Percentiles rank a stretch among this genome's conserved stretches.
Evolutionary conservation across 2,888 invertebrate genomes (phyloP).

Genomic region (Drosophila melanosoma): DNA sequence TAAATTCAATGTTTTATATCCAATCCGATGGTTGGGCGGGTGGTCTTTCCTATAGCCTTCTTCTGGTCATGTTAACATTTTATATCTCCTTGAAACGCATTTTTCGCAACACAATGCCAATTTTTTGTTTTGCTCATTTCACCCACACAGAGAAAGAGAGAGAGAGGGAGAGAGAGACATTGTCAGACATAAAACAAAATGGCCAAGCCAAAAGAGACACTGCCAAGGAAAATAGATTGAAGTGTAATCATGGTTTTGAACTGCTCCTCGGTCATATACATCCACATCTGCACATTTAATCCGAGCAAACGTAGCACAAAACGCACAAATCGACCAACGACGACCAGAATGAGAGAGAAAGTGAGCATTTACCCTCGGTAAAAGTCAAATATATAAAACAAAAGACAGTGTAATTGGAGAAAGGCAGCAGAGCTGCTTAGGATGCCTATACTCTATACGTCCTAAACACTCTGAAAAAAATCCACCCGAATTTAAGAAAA

Average conservation of each 20-base stretch:
- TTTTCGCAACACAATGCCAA: slow-evolving; percentile 69
- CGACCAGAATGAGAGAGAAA: slow-evolving; percentile 58
- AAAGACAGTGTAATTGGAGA: slow-evolving; percentile 78
- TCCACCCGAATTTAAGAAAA: not conserved
- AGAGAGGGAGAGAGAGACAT: slow-evolving; percentile 5
- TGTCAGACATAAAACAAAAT: slow-evolving; percentile 75
- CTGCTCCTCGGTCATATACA: slow-evolving; percentile 67
- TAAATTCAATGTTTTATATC: slow-evolving; percentile 81
- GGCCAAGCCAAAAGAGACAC: slow-evolving; percentile 57
- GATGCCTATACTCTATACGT: not conserved
- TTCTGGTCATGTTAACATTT: slow-evolving; percentile 77
- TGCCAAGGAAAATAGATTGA: slow-evolving; percentile 74
- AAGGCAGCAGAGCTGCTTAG: slow-evolving; percentile 3
- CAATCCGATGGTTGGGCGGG: slow-evolving; percentile 57
- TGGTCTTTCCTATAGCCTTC: slow-evolving; percentile 34
- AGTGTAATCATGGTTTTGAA: slow-evolving; percentile 81
- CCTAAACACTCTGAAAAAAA: not conserved
- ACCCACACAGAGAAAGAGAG: slow-evolving; percentile 18
- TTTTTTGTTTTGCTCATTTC: slow-evolving; percentile 46
- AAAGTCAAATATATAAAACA: slow-evolving; percentile 64
- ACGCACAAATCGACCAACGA: slow-evolving; percentile 72
- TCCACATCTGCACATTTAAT: slow-evolving; percentile 76
- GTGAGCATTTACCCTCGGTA: slow-evolving; percentile 58
- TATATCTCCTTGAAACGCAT: slow-evolving; percentile 81
- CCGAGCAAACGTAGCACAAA: slow-evolving; percentile 72